Evolutionary conservation across 64 coral and sea anemone species (phyloP).

Genomic region (Dendrophyllia cribrosa): DNA sequence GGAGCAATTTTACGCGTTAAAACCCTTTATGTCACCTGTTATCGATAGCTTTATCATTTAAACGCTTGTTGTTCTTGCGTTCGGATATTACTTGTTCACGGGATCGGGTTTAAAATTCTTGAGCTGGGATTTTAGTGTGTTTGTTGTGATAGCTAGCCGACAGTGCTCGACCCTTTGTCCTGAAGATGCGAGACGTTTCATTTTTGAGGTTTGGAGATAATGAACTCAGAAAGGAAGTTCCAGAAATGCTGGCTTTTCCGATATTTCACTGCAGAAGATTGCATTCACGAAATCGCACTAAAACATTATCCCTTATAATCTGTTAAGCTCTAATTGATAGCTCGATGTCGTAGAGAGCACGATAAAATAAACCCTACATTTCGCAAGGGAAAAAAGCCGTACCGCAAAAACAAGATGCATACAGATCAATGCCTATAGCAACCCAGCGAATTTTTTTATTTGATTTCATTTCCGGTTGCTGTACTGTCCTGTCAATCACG

Average conservation of each 20-base stretch:
- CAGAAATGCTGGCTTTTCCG: slow-evolving; percentile 32
- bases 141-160: slow-evolving; percentile 34
- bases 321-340: background rate
- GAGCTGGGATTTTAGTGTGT: background rate
- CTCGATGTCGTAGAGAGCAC: background rate
- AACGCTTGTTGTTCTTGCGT: slow-evolving; percentile 31
- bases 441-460: slow-evolving; percentile 63
- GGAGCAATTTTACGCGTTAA: background rate
- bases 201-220: slow-evolving; percentile 51
- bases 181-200: slow-evolving; percentile 27
- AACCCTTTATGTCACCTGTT: background rate
- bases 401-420: background rate
- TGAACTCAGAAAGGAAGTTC: slow-evolving; percentile 41
- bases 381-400: background rate
- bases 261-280: background rate
- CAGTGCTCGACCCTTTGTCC: background rate
- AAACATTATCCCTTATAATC: background rate
- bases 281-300: background rate
- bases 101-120: slow-evolving; percentile 44
- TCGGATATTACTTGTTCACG: slow-evolving; percentile 13
- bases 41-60: slow-evolving; percentile 34
- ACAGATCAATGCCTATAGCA: slow-evolving; percentile 38
- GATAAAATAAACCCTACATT: background rate
- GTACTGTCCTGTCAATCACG: slow-evolving; percentile 56
- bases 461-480: slow-evolving; percentile 78